Evolutionary conservation across 2,888 invertebrate species (phyloP).

Genomic region (Mantis religiosa): DNA sequence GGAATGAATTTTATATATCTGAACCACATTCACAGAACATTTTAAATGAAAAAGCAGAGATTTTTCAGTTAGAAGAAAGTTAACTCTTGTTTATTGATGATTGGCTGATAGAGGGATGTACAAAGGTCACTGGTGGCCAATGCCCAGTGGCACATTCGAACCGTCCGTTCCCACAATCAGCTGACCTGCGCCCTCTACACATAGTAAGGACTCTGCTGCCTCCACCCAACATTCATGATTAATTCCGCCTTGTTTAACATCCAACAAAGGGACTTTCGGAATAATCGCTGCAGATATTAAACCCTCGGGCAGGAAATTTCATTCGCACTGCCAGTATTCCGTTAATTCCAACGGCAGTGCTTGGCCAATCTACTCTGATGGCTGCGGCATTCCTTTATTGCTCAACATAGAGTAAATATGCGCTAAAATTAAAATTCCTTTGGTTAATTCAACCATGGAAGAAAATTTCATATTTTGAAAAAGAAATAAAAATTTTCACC

Average conservation of each 20-base stretch:
- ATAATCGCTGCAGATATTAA: neutral
- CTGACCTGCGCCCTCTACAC: neutral
- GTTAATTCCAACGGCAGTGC: neutral
- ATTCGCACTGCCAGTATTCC: neutral
- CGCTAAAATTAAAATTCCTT: too few relatives aligned
- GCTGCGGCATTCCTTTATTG: neutral
- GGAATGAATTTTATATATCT: too few relatives aligned
- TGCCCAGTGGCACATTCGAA: neutral
- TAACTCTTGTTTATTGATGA: neutral
- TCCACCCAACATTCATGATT: neutral
- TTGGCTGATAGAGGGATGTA: neutral
- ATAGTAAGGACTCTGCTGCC: neutral
- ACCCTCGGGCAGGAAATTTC: neutral
- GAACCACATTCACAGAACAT: too few relatives aligned
- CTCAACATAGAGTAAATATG: too few relatives aligned
- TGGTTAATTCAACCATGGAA: too few relatives aligned
- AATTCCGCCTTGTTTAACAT: neutral
- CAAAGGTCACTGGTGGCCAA: neutral
- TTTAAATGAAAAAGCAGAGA: too few relatives aligned
- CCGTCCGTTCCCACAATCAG: neutral
- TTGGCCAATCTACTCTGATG: neutral
- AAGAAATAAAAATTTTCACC: too few relatives aligned
- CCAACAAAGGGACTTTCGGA: neutral
- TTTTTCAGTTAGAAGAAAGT: neutral
- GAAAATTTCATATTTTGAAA: too few relatives aligned